Evolutionary conservation across 2,113 vertebrate species (phyloP).

Genomic region (Camelus bactrianus): DNA sequence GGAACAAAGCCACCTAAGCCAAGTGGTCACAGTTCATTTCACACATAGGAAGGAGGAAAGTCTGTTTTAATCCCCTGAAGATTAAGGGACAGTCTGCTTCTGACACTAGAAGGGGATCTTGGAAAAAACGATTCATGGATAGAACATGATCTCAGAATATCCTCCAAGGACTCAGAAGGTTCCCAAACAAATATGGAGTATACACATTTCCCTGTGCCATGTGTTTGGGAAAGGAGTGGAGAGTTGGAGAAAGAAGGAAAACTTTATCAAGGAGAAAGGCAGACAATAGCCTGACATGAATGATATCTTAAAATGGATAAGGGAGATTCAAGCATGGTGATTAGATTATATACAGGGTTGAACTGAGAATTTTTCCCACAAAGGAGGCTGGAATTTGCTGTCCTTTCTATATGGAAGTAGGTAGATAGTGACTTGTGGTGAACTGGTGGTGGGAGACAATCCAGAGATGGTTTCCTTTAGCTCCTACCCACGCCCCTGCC

Average conservation of each 20-base stretch:
- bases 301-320: not conserved
- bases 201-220: not conserved
- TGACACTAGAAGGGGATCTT: not conserved
- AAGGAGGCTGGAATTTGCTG: not conserved
- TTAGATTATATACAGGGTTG: not conserved
- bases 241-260: not conserved
- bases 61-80: constrained; percentile 8
- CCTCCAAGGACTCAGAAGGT: constrained; percentile 9
- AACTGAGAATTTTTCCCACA: not conserved
- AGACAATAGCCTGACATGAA: not conserved
- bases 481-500: accelerated
- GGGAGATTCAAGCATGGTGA: not conserved
- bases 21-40: constrained; percentile 27
- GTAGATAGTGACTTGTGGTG: not conserved
- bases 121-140: not conserved
- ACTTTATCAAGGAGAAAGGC: not conserved
- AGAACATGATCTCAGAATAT: constrained; percentile 48
- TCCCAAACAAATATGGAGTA: not conserved
- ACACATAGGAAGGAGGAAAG: constrained; percentile 47
- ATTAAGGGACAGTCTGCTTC: not conserved
- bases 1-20: not conserved
- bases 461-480: not conserved
- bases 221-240: constrained; percentile 3
- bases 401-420: not conserved
- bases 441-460: not conserved